These are phyloP conservation scores for Selenia dentaria DNA, from an alignment of 2,888 invertebrate genomes.

Conservation along the genomic window DNA sequence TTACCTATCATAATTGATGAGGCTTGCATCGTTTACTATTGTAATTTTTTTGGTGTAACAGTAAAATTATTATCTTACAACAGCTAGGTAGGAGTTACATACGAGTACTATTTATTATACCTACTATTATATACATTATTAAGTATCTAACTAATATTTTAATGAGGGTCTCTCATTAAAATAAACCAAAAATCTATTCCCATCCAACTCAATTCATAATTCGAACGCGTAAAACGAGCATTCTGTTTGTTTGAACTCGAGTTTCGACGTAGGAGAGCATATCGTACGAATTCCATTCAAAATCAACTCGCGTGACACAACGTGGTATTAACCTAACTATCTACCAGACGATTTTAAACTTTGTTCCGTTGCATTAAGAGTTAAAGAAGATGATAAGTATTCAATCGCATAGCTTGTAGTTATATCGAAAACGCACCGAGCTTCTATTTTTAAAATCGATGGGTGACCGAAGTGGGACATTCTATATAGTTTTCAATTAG, in stretches of 20 bases:
- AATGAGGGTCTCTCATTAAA: too few species aligned
- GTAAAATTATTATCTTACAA: too few species aligned
- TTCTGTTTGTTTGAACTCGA: slow-evolving; percentile 73
- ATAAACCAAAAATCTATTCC: slow-evolving; percentile 22
- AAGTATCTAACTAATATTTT: too few species aligned
- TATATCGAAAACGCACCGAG: slow-evolving; percentile 75
- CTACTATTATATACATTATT: too few species aligned
- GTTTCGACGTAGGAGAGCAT: slow-evolving; percentile 71
- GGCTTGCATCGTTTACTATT: too few species aligned
- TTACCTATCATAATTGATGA: too few species aligned
- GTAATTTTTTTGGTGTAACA: too few species aligned
- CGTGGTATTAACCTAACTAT: slow-evolving; percentile 41
- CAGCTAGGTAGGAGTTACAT: too few species aligned
- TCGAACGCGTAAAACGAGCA: slow-evolving; percentile 63
- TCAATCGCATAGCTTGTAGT: slow-evolving; percentile 58
- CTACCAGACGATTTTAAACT: slow-evolving; percentile 44
- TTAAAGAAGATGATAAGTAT: slow-evolving; percentile 38
- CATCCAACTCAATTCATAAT: slow-evolving; percentile 52
- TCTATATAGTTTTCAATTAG: slow-evolving; percentile 71
- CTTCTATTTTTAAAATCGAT: slow-evolving; percentile 83
- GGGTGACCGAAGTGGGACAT: slow-evolving; percentile 79
- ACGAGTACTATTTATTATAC: too few species aligned
- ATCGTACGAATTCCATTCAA: slow-evolving; percentile 73
- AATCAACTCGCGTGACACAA: slow-evolving; percentile 43
- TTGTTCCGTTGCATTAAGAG: slow-evolving; percentile 44